phyloP scores from a whole-genome alignment of 2,797 vertebrate genomes.

The Alectoris magna region DNA sequence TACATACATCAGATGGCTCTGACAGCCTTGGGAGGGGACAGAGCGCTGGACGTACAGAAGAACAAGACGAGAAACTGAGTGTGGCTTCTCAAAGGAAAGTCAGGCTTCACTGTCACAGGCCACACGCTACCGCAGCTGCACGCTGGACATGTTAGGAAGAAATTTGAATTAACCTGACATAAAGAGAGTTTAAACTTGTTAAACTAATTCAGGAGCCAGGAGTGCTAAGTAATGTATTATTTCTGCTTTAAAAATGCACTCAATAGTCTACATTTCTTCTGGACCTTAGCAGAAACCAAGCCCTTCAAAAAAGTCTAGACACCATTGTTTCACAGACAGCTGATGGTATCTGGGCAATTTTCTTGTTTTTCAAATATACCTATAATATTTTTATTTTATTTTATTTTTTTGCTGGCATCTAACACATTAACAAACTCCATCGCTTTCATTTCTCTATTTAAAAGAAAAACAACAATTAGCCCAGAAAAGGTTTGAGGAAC shows the following conservation, averaged over 20 bases:
- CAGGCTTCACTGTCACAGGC: not conserved
- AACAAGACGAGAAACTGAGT: not conserved
- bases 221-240: not conserved
- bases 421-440: not conserved
- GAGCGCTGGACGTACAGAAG: no score
- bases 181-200: not conserved
- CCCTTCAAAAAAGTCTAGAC: not conserved
- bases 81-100: not conserved
- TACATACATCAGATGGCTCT: not conserved
- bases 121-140: not conserved
- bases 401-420: not conserved
- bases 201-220: not conserved
- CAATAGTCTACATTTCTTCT: not conserved
- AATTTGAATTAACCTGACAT: not conserved
- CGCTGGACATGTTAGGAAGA: not conserved
- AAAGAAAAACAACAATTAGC: not conserved
- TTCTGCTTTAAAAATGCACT: accelerated
- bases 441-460: accelerated
- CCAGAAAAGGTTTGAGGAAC: not conserved
- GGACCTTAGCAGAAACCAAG: not conserved
- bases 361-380: not conserved
- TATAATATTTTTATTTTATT: not conserved
- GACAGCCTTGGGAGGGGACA: not conserved
- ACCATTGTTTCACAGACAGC: not conserved
- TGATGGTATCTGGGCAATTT: accelerated